Conservation (phyloP, 2,113 vertebrate species). For the Hypocryptadius cinnamomeus region DNA sequence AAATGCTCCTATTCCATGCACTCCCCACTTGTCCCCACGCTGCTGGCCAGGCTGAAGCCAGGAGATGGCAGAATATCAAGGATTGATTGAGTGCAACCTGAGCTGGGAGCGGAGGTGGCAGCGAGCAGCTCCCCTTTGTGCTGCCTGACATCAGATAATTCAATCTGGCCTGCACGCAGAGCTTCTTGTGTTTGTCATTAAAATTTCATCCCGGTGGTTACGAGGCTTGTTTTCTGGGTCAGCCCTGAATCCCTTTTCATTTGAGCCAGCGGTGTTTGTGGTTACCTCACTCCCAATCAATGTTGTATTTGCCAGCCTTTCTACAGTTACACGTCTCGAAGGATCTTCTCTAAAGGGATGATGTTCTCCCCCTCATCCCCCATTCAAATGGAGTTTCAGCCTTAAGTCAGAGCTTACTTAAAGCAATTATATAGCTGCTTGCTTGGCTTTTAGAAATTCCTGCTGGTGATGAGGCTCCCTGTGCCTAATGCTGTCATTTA, state of each 20-base stretch:
- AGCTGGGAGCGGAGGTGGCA: constrained; percentile 56
- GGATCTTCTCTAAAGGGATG: constrained; percentile 64
- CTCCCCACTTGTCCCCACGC: neutral
- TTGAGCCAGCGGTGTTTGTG: constrained; percentile 77
- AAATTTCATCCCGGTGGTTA: constrained; percentile 77
- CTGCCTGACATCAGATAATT: constrained; percentile 60
- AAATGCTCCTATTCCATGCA: neutral
- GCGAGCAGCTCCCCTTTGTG: constrained; percentile 50
- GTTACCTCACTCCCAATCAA: constrained; percentile 83
- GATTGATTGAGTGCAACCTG: constrained; percentile 65
- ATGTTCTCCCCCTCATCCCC: neutral
- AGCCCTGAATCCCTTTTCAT: constrained; percentile 79
- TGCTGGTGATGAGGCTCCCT: neutral
- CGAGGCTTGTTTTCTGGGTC: constrained; percentile 82
- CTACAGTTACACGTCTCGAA: constrained; percentile 63
- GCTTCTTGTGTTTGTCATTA: constrained; percentile 78
- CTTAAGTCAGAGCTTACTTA: constrained; percentile 11
- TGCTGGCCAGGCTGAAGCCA: constrained; percentile 48
- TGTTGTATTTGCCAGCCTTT: constrained; percentile 68
- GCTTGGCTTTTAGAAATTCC: neutral
- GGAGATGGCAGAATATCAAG: constrained; percentile 61
- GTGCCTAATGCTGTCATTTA: neutral
- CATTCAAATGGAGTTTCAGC: constrained; percentile 1
- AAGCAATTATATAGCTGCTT: neutral
- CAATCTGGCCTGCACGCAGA: constrained; percentile 55